phyloP scores from a whole-genome alignment of 2,888 invertebrate species.

The Cotesia congregata region DNA sequence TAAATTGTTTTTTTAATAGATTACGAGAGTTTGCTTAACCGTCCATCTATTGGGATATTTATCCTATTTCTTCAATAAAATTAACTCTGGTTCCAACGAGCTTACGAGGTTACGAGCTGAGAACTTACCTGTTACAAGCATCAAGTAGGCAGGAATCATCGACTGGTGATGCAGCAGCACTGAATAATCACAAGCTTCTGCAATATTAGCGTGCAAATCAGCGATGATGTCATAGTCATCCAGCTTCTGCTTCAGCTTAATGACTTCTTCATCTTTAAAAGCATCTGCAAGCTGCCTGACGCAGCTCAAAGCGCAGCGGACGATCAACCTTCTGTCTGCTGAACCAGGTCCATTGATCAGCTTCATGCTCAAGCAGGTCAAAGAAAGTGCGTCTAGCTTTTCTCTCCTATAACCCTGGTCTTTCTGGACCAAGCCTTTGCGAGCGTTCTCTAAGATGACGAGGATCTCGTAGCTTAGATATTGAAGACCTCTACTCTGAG shows the following conservation, averaged over 20 bases:
- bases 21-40: too few relatives aligned
- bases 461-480: slow-evolving; percentile 84
- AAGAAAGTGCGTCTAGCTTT: slow-evolving; percentile 62
- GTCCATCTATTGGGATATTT: too few relatives aligned
- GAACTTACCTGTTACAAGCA: too few relatives aligned
- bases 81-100: too few relatives aligned
- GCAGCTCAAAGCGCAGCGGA: slow-evolving; percentile 79
- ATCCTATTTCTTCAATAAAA: too few relatives aligned
- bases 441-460: slow-evolving; percentile 77
- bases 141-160: slow-evolving; percentile 65
- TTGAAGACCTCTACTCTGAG: slow-evolving; percentile 83
- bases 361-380: slow-evolving; percentile 62
- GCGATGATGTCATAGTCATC: slow-evolving; percentile 63
- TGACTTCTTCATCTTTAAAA: slow-evolving; percentile 68
- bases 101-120: too few relatives aligned
- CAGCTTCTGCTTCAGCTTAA: slow-evolving; percentile 74
- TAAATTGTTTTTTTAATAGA: too few relatives aligned
- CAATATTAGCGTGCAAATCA: slow-evolving; percentile 57
- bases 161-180: slow-evolving; percentile 64
- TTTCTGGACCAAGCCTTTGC: slow-evolving; percentile 68
- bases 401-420: slow-evolving; percentile 63
- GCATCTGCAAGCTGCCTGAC: slow-evolving; percentile 69
- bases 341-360: slow-evolving; percentile 72
- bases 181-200: slow-evolving; percentile 62
- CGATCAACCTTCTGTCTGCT: slow-evolving; percentile 76